Evolutionary conservation across 2,888 invertebrate species (phyloP).

Genomic region (Acrobeloides nanus): DNA sequence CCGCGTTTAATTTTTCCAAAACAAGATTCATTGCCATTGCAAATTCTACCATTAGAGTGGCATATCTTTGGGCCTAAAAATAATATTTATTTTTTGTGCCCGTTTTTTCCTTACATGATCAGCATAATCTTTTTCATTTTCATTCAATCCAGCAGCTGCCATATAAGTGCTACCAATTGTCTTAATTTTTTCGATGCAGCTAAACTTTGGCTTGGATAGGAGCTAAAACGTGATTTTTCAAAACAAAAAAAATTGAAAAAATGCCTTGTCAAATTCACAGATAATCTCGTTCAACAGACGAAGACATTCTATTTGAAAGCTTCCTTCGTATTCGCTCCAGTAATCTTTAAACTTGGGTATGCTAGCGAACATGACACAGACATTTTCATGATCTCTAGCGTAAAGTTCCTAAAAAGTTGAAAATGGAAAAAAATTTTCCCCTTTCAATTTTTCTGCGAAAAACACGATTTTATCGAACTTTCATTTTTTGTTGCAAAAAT

Average conservation of each 20-base stretch:
- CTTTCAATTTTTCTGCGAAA: too few species aligned
- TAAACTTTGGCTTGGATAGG: slow-evolving; percentile 83
- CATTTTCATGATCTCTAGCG: slow-evolving; percentile 82
- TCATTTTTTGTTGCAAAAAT: not conserved
- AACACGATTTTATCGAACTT: slow-evolving; percentile 5
- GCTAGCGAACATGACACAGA: slow-evolving; percentile 95
- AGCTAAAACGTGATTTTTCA: slow-evolving; percentile 61
- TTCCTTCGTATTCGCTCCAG: slow-evolving; percentile 65
- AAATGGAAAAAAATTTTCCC: not conserved
- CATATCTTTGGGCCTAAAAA: slow-evolving; percentile 59
- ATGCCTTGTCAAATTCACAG: slow-evolving; percentile 91
- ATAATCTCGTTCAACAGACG: slow-evolving; percentile 90
- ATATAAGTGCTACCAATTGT: slow-evolving; percentile 97
- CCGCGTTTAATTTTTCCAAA: slow-evolving; percentile 85
- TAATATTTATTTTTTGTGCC: slow-evolving; percentile 4
- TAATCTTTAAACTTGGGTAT: slow-evolving; percentile 76
- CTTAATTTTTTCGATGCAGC: slow-evolving; percentile 93
- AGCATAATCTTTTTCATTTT: slow-evolving; percentile 35
- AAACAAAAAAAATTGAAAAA: slow-evolving; percentile 3
- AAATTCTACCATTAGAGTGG: slow-evolving; percentile 84
- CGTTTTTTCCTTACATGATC: slow-evolving; percentile 18
- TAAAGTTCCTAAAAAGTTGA: slow-evolving; percentile 69
- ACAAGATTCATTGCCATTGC: slow-evolving; percentile 83
- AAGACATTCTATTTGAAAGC: slow-evolving; percentile 87
- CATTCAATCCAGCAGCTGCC: slow-evolving; percentile 79